These are phyloP conservation scores for Microtus ochrogaster DNA, from an alignment of 2,113 vertebrate species.

Conservation along the genomic window DNA sequence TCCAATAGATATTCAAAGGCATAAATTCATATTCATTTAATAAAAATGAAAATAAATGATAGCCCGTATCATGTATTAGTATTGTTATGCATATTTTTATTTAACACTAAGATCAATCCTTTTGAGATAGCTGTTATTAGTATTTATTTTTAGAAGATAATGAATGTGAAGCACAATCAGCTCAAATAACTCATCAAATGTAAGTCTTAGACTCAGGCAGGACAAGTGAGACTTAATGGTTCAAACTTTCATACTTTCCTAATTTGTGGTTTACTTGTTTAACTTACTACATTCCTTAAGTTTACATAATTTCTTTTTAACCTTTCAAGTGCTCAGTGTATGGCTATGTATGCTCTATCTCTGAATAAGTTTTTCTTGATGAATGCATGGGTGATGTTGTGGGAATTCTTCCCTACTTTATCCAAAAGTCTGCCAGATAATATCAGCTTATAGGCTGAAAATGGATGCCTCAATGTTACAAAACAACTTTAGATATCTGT, in stretches of 20 bases:
- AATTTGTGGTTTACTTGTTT: background rate
- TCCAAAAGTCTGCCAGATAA: no score
- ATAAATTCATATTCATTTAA: constrained; percentile 23
- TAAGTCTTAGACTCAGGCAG: background rate
- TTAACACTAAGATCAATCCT: background rate
- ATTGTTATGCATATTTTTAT: background rate
- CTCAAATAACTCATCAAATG: background rate
- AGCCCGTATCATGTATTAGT: background rate
- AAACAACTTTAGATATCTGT: no score
- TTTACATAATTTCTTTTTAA: background rate
- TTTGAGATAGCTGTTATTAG: background rate
- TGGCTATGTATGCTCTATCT: background rate
- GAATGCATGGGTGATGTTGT: background rate
- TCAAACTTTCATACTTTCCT: background rate
- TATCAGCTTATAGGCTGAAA: no score
- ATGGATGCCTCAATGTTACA: no score
- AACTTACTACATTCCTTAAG: background rate
- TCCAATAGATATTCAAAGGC: background rate
- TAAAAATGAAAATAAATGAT: constrained; percentile 50
- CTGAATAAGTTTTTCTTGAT: background rate
- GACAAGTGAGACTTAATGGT: background rate
- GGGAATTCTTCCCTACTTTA: no score
- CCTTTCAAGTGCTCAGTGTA: background rate
- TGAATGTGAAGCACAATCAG: background rate
- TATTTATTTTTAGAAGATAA: background rate